Evolutionary conservation across 2,113 vertebrate species (phyloP), one percentile per base, ranked within the genome.

Genomic region (Pelecanoides urinatrix): DNA sequence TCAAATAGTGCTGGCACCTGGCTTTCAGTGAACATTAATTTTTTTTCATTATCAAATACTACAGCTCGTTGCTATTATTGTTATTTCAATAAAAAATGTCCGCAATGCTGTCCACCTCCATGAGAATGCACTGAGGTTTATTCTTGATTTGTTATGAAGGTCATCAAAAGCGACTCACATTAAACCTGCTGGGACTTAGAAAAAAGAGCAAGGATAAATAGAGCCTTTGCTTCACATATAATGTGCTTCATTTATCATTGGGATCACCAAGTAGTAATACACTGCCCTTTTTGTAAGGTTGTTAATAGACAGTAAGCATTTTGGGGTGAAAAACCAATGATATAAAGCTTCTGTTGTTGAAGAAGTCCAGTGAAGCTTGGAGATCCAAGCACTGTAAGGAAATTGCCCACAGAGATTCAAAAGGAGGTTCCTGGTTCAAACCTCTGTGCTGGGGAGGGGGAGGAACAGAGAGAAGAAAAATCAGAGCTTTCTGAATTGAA

Each of bases 211-310:
- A 92, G 86, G 55, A 88, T 92, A 94, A 97, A 95, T 88, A 86
- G 86, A 96, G 86, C 82, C 88, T 96, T 91, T 77, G 89, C 77
- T 97, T 92, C 86, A 89, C 68, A 83, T 77, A 89, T 91, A 96
- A 97, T 96, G 91, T 95, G 78, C 85, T 96, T 97, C 89, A 96
- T 96, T 98, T 95, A 96, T 96, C 96, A 86, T 42, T 88, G 72
- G 79, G 59, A 96, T 95, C 79, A 92, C 76, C 77, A 71, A 29
- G 7, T 74, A 94, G 96, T 90, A 92, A 77, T 89, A 95, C 77
- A 83, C 76, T 94, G 70, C 59, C 80, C 89, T 93, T 96, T 96
- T 95, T 95, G 88, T 96, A 90, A 96, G 66, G 67, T 29, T 91
- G 73, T 92, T 97, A 96, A 96, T 86, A 97, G 63, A 88, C 96